Base-by-base conservation (phyloP, 2,797 vertebrate species). In the Clarias laeviceps region DNA sequence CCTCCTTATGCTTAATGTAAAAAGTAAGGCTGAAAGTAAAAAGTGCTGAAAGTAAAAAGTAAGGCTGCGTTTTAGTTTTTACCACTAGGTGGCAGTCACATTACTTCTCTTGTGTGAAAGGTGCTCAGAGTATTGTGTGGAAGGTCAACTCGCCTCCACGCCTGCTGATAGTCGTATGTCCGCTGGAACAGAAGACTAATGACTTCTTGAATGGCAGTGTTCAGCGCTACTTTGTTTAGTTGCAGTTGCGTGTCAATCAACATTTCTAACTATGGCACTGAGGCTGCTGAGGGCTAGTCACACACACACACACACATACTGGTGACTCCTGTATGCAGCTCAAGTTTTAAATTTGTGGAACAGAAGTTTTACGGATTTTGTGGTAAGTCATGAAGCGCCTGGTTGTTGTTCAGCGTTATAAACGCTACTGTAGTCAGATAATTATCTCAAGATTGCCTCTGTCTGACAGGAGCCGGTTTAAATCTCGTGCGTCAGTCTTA, bases 1-100 rank as follows among this genome's bases (percentile, higher is more conserved):
- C 11, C 12, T 54, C 24, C 27, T 57, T 56, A 8, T 32, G 3
- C 29, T 32, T 12, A 24, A 40, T 34, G 34, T 34, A 34, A 34
- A 34, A 34, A 34, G 34, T 34, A 34, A 34, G 34, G 2, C 37
- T 37, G 37, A 37, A 37, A 37, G 37, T 37, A 37, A 37, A 37
- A 50, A 62, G n/a, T 79, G 29, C 29, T 78, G 5, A 61, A 61
- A 17, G 32, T 24, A 24, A 11, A 61, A 61, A 4, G 32, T 37
- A 24, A 18, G 37, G 24, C 37, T 29, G 61, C 12, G 8, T 11
- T 37, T 65, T 8, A 15, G 17, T 77, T 66, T 80, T 24, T 14
- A 81, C 82, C 86, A 59, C 69, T 84, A 84, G 86, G 54, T 81
- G 86, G 68, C 86, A 68, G 76, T 66, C 40, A 34, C 15, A 84